These are phyloP conservation scores for Leucopsar rothschildi DNA, from an alignment of 2,113 vertebrate species.

Conservation along the genomic window DNA sequence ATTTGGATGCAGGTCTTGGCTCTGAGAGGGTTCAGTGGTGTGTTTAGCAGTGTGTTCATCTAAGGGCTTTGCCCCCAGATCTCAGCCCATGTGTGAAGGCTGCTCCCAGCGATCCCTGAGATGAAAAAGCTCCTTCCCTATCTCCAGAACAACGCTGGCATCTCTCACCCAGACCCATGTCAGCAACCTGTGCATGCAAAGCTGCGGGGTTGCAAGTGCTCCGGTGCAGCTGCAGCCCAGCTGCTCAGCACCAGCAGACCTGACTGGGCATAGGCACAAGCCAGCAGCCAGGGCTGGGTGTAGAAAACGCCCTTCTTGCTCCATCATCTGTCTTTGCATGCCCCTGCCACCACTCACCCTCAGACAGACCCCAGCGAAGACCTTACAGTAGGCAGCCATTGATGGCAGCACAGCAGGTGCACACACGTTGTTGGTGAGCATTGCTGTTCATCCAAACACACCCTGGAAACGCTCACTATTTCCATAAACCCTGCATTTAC, in stretches of 20 bases:
- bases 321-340: neutral
- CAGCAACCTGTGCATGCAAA: accelerated
- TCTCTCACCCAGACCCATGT: neutral
- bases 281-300: neutral
- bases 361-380: neutral
- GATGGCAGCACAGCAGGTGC: accelerated
- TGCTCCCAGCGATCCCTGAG: neutral
- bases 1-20: neutral
- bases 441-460: neutral
- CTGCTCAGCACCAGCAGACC: neutral
- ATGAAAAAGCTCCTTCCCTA: neutral
- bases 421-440: neutral
- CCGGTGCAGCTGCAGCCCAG: accelerated
- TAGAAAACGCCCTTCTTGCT: neutral
- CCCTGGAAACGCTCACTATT: accelerated
- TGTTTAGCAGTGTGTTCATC: neutral
- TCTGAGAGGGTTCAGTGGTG: neutral
- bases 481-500: neutral
- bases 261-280: neutral
- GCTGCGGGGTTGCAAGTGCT: neutral
- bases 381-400: neutral
- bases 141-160: neutral
- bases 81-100: neutral
- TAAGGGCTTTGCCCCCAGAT: neutral
- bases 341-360: neutral